These are phyloP conservation scores for Mythimna pallens DNA, from an alignment of 2,888 invertebrate species.

Conservation along the genomic window DNA sequence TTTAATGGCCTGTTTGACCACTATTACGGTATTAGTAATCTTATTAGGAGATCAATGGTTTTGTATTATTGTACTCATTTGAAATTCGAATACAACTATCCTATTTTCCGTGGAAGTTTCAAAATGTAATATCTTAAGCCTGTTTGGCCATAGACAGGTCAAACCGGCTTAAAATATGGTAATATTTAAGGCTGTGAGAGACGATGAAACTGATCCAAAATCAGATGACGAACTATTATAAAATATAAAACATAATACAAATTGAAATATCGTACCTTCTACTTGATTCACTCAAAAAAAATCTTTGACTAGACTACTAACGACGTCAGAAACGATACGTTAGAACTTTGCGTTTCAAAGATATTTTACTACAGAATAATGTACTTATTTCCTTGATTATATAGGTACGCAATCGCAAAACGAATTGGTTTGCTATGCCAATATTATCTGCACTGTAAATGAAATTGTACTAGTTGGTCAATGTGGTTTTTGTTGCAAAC, in stretches of 20 bases:
- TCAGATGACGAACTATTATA: neutral
- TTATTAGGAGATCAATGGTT: neutral
- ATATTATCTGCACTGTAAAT: constrained; percentile 6
- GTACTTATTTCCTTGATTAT: constrained; percentile 9
- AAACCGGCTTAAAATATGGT: no score
- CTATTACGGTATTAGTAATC: neutral
- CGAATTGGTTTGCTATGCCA: constrained; percentile 16
- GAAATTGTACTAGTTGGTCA: neutral
- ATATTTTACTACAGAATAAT: constrained; percentile 7
- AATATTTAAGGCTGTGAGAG: no score
- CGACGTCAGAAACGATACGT: neutral
- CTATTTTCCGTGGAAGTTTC: neutral
- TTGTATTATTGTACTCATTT: no score
- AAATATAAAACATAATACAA: neutral
- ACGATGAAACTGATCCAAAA: neutral
- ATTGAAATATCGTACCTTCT: neutral
- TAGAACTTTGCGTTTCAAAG: neutral
- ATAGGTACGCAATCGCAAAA: constrained; percentile 13
- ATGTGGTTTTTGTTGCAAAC: neutral
- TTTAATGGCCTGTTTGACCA: neutral
- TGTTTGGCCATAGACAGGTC: neutral
- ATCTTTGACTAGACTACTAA: neutral
- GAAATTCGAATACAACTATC: no score
- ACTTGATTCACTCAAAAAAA: neutral
- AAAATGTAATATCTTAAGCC: neutral